A percentile compares a stretch with the other conserved stretches of the same genome.
Evolutionary conservation across 2,888 invertebrate genomes (phyloP).

Genomic region (Rhamnusium bicolor): DNA sequence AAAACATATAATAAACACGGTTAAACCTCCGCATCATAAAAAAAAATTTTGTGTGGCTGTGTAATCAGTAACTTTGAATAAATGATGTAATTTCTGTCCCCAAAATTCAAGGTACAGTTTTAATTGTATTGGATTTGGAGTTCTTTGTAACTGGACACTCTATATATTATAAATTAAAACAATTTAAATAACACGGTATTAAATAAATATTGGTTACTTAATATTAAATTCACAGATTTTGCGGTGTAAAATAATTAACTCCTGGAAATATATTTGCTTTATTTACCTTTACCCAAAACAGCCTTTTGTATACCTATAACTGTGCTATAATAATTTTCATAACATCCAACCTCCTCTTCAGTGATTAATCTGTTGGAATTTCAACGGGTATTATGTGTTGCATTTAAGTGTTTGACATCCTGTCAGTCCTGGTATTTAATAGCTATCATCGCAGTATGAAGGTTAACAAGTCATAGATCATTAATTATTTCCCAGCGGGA

Average conservation of each 20-base stretch:
- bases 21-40: too few species aligned
- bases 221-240: too few species aligned
- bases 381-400: conserved; percentile 1
- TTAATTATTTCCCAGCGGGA: neutral
- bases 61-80: too few species aligned
- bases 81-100: too few species aligned
- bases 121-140: too few species aligned
- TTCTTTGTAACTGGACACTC: too few species aligned
- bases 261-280: neutral
- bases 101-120: too few species aligned
- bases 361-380: conserved; percentile 9
- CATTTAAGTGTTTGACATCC: neutral
- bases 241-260: neutral
- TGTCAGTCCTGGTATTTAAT: neutral
- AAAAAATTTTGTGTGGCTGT: too few species aligned
- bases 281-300: neutral
- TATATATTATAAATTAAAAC: too few species aligned
- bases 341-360: neutral
- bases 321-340: neutral
- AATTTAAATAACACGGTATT: too few species aligned
- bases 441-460: neutral
- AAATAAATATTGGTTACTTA: too few species aligned
- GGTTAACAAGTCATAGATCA: neutral
- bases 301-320: neutral
- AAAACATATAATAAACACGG: too few species aligned